Conservation (phyloP, 2,888 invertebrate genomes). For the Mythimna ferrago region DNA sequence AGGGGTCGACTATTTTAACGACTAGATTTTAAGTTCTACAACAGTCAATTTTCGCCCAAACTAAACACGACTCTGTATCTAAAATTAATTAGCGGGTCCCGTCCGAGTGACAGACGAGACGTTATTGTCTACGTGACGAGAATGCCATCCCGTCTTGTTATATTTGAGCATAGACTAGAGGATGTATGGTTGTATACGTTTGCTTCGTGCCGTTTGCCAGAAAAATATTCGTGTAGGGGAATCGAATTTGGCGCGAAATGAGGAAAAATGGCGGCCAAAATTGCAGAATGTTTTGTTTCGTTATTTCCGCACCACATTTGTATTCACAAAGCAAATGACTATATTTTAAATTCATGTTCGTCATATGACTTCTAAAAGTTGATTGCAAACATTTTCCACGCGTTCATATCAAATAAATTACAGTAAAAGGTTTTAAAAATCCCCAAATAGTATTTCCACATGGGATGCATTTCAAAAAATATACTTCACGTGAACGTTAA, state of each 20-base stretch:
- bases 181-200: slow-evolving; percentile 57
- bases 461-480: slow-evolving; percentile 47
- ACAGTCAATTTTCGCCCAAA: slow-evolving; percentile 8
- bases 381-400: slow-evolving; percentile 29
- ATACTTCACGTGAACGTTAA: slow-evolving; percentile 43
- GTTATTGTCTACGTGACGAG: slow-evolving; percentile 65
- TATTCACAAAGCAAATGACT: slow-evolving; percentile 23
- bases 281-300: slow-evolving; percentile 29
- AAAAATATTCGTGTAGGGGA: slow-evolving; percentile 54
- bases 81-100: slow-evolving; percentile 60
- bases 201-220: slow-evolving; percentile 50
- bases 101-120: slow-evolving; percentile 62
- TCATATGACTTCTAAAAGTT: slow-evolving; percentile 11
- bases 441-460: slow-evolving; percentile 49
- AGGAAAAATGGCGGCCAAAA: slow-evolving; percentile 46
- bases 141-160: slow-evolving; percentile 51
- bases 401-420: slow-evolving; percentile 34
- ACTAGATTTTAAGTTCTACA: neutral
- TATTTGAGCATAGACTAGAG: slow-evolving; percentile 40
- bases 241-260: slow-evolving; percentile 60
- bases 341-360: slow-evolving; percentile 26
- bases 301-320: slow-evolving; percentile 18
- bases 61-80: slow-evolving; percentile 28
- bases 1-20: too few species aligned
- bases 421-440: slow-evolving; percentile 48